These are phyloP conservation scores for Thera britannica DNA, from an alignment of 2,888 invertebrate species.

Conservation along the genomic window DNA sequence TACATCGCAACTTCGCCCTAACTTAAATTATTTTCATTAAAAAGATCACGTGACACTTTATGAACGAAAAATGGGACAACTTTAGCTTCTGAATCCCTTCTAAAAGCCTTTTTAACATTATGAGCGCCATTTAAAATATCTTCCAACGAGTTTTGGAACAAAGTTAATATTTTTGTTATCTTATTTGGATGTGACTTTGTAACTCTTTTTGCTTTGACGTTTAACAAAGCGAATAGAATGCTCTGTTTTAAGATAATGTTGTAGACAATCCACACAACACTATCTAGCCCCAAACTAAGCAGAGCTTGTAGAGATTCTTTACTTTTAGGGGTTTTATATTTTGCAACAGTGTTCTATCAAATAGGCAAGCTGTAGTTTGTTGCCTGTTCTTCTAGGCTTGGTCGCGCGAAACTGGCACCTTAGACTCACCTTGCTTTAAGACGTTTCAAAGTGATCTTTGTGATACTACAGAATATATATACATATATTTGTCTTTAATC, in stretches of 20 bases:
- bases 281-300: no score
- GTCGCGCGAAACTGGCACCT: no score
- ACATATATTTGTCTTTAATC: no score
- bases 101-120: constrained; percentile 12
- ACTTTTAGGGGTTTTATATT: no score
- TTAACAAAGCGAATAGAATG: background rate
- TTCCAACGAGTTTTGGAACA: constrained; percentile 1
- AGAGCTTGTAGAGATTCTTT: no score
- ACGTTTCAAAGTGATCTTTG: no score
- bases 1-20: background rate
- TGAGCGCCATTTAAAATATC: constrained; percentile 1
- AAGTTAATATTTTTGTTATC: constrained; percentile 1
- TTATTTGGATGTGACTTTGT: constrained; percentile 1
- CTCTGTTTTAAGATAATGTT: background rate
- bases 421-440: no score
- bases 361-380: no score
- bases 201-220: constrained; percentile 1
- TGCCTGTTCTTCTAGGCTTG: no score
- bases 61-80: constrained; percentile 38
- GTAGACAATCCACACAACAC: no score
- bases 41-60: constrained; percentile 13
- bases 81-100: constrained; percentile 5
- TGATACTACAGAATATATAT: no score
- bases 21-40: constrained; percentile 13
- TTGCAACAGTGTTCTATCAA: no score